Conservation (phyloP, 2,888 invertebrate species). For the Rotaria macrura region DNA sequence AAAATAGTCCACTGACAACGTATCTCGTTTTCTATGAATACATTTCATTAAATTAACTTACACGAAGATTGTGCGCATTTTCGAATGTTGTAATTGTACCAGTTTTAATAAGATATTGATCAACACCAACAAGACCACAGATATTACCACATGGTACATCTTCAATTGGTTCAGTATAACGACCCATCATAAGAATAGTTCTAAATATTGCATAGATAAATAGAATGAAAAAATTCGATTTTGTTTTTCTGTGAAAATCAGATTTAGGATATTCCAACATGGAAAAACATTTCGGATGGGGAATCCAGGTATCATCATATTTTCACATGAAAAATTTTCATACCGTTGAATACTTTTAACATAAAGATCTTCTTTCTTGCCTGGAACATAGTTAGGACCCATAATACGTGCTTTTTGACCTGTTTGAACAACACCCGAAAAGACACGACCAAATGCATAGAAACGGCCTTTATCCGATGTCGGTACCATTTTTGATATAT, state of each 20-base stretch:
- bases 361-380: constrained; percentile 96
- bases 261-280: too few species aligned
- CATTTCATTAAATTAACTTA: background rate
- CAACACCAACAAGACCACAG: constrained; percentile 97
- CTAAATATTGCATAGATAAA: background rate
- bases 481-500: constrained; percentile 99
- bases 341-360: constrained; percentile 88
- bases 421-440: constrained; percentile 73
- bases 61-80: constrained; percentile 76
- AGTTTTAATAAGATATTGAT: constrained; percentile 97
- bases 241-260: too few species aligned
- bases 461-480: constrained; percentile 99
- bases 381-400: constrained; percentile 94
- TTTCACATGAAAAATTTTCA: background rate
- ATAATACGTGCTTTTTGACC: constrained; percentile 74
- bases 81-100: constrained; percentile 97
- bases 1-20: too few species aligned
- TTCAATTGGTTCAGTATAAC: constrained; percentile 96
- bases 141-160: constrained; percentile 99
- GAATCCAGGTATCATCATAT: too few species aligned
- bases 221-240: too few species aligned
- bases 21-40: too few species aligned
- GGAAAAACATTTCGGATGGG: too few species aligned
- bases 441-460: constrained; percentile 99
- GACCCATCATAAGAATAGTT: constrained; percentile 99